Evolutionary conservation across 2,113 vertebrate species (phyloP).

Genomic region (Ursus arctos): DNA sequence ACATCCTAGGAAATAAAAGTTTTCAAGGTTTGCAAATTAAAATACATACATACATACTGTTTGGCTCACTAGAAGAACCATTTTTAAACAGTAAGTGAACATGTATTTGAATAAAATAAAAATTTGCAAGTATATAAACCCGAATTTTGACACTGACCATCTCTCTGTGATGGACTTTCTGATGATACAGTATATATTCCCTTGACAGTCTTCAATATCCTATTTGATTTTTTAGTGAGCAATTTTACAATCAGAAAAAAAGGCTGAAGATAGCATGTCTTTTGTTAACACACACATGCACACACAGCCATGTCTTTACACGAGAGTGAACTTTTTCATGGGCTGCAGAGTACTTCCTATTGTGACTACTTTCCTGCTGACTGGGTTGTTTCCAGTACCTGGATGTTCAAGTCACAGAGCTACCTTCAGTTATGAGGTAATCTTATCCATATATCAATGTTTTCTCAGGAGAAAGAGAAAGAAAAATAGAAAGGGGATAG

Average conservation of each 20-base stretch:
- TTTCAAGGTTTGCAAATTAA: conserved; percentile 40
- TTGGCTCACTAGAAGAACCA: background rate
- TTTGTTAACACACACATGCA: background rate
- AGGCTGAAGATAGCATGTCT: background rate
- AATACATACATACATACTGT: background rate
- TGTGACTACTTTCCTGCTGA: background rate
- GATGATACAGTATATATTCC: background rate
- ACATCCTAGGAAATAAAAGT: background rate
- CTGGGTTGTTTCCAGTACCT: background rate
- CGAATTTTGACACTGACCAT: background rate
- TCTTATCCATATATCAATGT: background rate
- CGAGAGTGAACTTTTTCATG: background rate
- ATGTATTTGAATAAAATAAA: background rate
- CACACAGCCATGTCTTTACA: background rate
- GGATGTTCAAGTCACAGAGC: background rate
- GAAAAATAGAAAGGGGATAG: background rate
- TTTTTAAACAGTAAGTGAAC: background rate
- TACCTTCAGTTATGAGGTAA: background rate
- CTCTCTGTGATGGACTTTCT: background rate
- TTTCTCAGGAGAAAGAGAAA: background rate
- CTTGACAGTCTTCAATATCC: background rate
- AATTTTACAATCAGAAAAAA: background rate
- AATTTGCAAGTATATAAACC: background rate
- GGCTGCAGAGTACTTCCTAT: background rate
- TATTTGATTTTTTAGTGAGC: background rate